A percentile compares a stretch with the other conserved stretches of the same genome.
These are phyloP conservation scores for Charadrius vociferus DNA, from an alignment of 2,113 vertebrate species.

Conservation along the genomic window DNA sequence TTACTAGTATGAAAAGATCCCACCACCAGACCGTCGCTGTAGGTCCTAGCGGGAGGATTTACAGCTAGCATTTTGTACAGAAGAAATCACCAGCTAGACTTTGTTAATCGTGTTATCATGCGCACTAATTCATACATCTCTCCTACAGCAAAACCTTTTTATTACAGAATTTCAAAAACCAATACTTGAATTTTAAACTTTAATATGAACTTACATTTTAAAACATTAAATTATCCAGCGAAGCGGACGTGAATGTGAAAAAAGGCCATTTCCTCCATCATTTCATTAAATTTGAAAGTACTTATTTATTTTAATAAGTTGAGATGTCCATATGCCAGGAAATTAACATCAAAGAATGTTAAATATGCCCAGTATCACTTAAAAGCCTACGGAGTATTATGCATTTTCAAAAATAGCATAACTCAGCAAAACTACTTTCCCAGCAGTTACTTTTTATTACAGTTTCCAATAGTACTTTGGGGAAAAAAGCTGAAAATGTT, in stretches of 20 bases:
- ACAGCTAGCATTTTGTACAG: conserved; percentile 71
- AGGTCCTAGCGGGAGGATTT: conserved; percentile 38
- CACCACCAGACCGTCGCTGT: neutral
- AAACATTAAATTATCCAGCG: conserved; percentile 69
- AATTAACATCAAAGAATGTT: conserved; percentile 78
- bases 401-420: conserved; percentile 50
- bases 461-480: neutral
- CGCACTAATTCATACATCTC: conserved; percentile 61
- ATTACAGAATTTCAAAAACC: conserved; percentile 62
- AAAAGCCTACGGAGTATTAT: conserved; percentile 52
- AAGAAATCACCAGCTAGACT: conserved; percentile 72
- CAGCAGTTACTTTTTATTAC: conserved; percentile 46
- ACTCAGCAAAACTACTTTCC: conserved; percentile 51
- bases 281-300: conserved; percentile 75
- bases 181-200: conserved; percentile 67
- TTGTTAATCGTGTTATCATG: conserved; percentile 69
- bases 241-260: conserved; percentile 58
- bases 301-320: conserved; percentile 73
- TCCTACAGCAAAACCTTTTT: conserved; percentile 61
- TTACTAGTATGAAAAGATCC: neutral
- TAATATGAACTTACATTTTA: conserved; percentile 68
- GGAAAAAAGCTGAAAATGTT: neutral
- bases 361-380: conserved; percentile 62
- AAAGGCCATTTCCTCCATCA: conserved; percentile 57
- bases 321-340: conserved; percentile 73